Conservation (phyloP, 1,140 invertebrate species). For the Hylaeus volcanicus region DNA sequence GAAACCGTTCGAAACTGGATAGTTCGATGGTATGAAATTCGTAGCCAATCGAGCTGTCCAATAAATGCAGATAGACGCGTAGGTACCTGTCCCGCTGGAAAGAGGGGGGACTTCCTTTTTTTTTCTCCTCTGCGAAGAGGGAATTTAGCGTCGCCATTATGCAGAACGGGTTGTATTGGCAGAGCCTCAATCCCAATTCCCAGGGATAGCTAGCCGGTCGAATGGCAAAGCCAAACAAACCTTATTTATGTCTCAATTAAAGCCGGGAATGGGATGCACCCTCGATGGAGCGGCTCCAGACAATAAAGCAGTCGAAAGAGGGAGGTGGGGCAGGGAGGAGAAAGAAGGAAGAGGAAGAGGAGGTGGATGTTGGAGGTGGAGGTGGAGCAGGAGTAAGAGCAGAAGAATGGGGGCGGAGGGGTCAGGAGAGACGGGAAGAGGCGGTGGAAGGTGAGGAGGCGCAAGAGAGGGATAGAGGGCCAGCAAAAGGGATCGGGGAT, state of each 20-base stretch:
- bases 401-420: constrained; percentile 69
- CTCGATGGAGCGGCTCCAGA: constrained; percentile 80
- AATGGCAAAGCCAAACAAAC: constrained; percentile 81
- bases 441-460: constrained; percentile 46
- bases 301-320: constrained; percentile 79
- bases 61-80: constrained; percentile 47
- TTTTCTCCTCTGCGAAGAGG: constrained; percentile 58
- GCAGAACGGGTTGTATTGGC: constrained; percentile 80
- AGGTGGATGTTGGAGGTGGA: constrained; percentile 37
- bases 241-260: constrained; percentile 82
- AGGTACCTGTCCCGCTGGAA: constrained; percentile 41
- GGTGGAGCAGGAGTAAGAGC: constrained; percentile 68
- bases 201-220: constrained; percentile 74
- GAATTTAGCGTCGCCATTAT: constrained; percentile 80
- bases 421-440: constrained; percentile 40
- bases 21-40: constrained; percentile 44
- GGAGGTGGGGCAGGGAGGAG: constrained; percentile 52
- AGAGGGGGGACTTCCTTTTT: constrained; percentile 29
- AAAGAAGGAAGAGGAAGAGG: constrained; percentile 46
- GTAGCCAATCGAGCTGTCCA: constrained; percentile 38
- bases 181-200: constrained; percentile 80
- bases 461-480: constrained; percentile 53
- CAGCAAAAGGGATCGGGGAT: constrained; percentile 67
- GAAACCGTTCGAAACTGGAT: neutral
- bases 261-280: constrained; percentile 80